These are phyloP conservation scores for Bombus waltoni DNA, from an alignment of 1,140 invertebrate species.

Conservation along the genomic window DNA sequence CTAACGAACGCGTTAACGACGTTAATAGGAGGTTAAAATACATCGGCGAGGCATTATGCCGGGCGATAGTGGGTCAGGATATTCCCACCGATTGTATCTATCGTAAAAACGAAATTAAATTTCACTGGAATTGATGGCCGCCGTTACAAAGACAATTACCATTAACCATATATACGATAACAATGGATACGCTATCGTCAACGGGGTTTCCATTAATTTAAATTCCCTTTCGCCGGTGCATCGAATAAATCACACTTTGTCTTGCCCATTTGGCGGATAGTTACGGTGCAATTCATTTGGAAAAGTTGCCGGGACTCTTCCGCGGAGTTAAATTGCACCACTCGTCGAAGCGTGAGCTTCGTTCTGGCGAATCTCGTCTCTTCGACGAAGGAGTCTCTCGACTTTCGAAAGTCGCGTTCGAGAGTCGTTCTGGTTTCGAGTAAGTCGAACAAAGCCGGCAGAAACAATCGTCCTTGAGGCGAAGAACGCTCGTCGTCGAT, in stretches of 20 bases:
- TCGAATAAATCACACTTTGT: not conserved
- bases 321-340: constrained; percentile 7
- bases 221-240: not conserved
- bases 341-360: not conserved
- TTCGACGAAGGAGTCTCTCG: constrained; percentile 7
- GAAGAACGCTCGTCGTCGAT: constrained; percentile 22
- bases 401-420: constrained; percentile 28
- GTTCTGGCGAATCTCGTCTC: not conserved
- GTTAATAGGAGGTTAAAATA: no score
- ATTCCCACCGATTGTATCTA: not conserved
- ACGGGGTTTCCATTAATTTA: not conserved
- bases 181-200: not conserved
- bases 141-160: not conserved
- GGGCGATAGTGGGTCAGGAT: no score
- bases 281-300: not conserved
- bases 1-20: constrained; percentile 8
- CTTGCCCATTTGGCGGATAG: not conserved
- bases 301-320: not conserved
- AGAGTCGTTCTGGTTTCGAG: constrained; percentile 29
- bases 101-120: not conserved
- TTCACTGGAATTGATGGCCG: not conserved
- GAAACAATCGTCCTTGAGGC: constrained; percentile 30
- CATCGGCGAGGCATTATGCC: no score
- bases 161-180: not conserved
- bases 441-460: not conserved